These are phyloP conservation scores for Regulus satrapa DNA, from an alignment of 2,113 vertebrate species.

Conservation along the genomic window DNA sequence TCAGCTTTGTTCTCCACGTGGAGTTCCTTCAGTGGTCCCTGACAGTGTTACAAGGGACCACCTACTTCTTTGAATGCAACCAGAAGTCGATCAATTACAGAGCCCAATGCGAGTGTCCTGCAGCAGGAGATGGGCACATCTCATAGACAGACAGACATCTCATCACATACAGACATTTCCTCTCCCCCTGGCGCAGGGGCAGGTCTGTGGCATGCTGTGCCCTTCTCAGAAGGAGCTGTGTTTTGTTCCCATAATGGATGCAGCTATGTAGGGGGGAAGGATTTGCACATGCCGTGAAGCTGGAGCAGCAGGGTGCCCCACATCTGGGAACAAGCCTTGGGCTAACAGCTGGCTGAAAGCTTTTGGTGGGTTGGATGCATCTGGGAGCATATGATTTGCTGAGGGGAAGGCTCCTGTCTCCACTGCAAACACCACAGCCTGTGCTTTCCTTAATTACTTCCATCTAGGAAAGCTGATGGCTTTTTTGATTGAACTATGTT, in stretches of 20 bases:
- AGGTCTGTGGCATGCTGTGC: accelerated
- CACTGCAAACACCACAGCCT: background rate
- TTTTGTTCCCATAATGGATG: background rate
- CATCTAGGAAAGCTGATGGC: background rate
- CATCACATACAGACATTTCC: background rate
- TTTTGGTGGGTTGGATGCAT: background rate
- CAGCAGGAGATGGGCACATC: background rate
- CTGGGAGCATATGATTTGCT: background rate
- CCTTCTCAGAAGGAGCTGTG: background rate
- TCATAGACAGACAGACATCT: too few relatives aligned
- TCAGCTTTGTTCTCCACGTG: background rate
- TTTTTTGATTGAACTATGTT: background rate
- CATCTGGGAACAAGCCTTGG: background rate
- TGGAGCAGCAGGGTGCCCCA: background rate
- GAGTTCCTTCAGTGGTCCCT: background rate
- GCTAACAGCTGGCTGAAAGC: background rate
- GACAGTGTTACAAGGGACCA: background rate
- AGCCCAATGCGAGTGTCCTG: background rate
- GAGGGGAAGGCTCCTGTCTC: background rate
- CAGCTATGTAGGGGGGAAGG: background rate
- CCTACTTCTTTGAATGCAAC: background rate
- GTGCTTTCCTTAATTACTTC: constrained; percentile 5
- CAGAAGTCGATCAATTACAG: background rate
- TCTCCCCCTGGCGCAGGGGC: accelerated
- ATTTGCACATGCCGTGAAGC: background rate